A percentile compares a stretch with the other conserved stretches of the same genome.
Evolutionary conservation across 2,888 invertebrate species (phyloP).

Genomic region (Cyrtodaria siliqua): DNA sequence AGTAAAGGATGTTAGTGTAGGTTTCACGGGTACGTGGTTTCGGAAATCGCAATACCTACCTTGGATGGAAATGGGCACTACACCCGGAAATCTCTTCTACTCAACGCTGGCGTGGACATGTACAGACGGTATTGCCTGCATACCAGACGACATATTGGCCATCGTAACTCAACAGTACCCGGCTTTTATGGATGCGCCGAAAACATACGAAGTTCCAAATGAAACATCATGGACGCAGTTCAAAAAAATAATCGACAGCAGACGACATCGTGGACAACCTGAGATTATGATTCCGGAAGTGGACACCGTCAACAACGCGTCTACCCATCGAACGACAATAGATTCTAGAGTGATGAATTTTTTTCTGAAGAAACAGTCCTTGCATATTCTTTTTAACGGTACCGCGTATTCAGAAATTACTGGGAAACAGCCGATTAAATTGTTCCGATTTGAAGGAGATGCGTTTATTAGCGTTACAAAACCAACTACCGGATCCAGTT

Average conservation of each 20-base stretch:
- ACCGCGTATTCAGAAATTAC: conserved; percentile 35
- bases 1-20: conserved; percentile 23
- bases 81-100: conserved; percentile 47
- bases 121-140: conserved; percentile 27
- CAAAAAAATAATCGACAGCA: conserved; percentile 43
- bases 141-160: conserved; percentile 38
- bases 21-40: conserved; percentile 38
- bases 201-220: conserved; percentile 33
- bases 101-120: conserved; percentile 45
- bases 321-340: not conserved
- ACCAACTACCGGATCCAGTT: not conserved
- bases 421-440: conserved; percentile 13
- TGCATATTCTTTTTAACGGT: conserved; percentile 33
- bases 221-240: conserved; percentile 56
- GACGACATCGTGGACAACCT: conserved; percentile 36
- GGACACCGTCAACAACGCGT: conserved; percentile 1
- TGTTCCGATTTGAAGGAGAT: conserved; percentile 30
- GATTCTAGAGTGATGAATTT: conserved; percentile 27
- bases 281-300: conserved; percentile 46
- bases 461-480: not conserved
- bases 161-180: conserved; percentile 33
- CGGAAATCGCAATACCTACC: conserved; percentile 51
- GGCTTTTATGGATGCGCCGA: conserved; percentile 37
- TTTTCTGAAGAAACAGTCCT: not conserved
- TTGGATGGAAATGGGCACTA: conserved; percentile 55